Conservation (phyloP, 2,797 vertebrate genomes). For the Gallinago nigripennis region DNA sequence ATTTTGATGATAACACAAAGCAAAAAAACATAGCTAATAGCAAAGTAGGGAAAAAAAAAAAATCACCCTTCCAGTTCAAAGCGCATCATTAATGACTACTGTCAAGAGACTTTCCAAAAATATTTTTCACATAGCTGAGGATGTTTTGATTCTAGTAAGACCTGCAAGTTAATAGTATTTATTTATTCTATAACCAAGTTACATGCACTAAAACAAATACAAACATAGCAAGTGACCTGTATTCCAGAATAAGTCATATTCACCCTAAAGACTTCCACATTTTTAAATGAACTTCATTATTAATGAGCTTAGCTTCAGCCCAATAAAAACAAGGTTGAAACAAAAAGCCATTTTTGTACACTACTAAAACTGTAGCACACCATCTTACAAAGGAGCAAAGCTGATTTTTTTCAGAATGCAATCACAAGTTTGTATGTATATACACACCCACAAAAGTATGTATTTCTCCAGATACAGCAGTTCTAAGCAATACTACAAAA, state of each 20-base stretch:
- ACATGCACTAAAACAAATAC: neutral
- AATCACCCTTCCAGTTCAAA: constrained; percentile 44
- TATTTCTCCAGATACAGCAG: neutral
- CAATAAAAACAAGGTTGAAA: neutral
- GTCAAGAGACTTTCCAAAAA: constrained; percentile 50
- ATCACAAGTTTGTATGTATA: neutral
- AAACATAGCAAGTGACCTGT: neutral
- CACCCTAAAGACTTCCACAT: neutral
- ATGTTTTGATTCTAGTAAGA: constrained; percentile 22
- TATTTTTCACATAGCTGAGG: neutral
- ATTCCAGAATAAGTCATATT: neutral
- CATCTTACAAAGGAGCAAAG: neutral
- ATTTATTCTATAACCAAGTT: constrained; percentile 30
- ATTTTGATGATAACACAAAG: constrained; percentile 39
- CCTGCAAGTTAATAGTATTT: constrained; percentile 7
- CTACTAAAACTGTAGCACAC: neutral
- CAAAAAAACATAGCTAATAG: constrained; percentile 53
- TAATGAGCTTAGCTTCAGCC: neutral
- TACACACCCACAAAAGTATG: neutral
- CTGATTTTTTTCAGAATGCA: neutral
- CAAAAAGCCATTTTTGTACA: neutral
- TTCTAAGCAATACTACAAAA: neutral
- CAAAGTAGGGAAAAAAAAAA: neutral
- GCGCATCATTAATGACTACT: constrained; percentile 43
- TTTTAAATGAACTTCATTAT: neutral